Conservation (phyloP, 2,888 invertebrate genomes). For the Andricus quercusramuli region DNA sequence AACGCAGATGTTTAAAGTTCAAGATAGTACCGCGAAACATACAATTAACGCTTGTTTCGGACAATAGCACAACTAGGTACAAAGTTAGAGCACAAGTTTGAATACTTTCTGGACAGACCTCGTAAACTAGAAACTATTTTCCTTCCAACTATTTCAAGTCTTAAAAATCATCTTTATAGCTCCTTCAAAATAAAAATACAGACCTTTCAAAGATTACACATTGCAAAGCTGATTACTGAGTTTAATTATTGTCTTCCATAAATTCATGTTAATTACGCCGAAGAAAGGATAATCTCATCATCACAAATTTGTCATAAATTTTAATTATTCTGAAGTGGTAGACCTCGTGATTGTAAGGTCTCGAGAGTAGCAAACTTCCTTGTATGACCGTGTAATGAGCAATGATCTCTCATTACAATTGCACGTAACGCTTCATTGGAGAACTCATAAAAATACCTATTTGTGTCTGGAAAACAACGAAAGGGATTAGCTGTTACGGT, state of each 20-base stretch:
- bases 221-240: not conserved
- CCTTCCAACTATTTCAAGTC: not conserved
- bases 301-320: constrained; percentile 16
- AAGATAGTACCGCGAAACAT: no score
- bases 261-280: not conserved
- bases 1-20: no score
- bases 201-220: not conserved
- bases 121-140: not conserved
- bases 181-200: not conserved
- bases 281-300: constrained; percentile 21
- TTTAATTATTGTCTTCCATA: not conserved
- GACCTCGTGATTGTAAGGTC: constrained; percentile 17
- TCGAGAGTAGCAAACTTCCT: not conserved
- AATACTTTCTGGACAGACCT: no score
- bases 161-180: not conserved
- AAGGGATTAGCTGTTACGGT: constrained; percentile 58
- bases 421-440: constrained; percentile 2
- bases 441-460: not conserved
- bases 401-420: constrained; percentile 25
- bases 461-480: constrained; percentile 54
- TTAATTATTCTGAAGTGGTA: constrained; percentile 4
- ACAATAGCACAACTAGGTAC: no score
- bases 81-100: no score
- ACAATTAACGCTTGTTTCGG: no score
- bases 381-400: constrained; percentile 11